Base-by-base conservation (phyloP, 35 echinoderm and acorn worm species). In the Strongylocentrotus purpuratus region DNA sequence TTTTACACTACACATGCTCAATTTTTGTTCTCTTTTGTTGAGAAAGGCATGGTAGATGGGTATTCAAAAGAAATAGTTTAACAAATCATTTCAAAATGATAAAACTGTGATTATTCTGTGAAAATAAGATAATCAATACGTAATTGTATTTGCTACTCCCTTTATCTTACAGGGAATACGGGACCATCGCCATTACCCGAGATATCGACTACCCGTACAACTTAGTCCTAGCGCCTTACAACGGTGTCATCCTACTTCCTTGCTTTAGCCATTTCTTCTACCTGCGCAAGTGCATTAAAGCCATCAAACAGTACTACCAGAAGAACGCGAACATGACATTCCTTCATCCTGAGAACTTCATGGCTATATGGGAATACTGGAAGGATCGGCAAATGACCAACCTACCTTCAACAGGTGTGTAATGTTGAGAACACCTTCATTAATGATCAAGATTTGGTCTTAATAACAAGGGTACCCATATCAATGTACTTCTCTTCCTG, bases 211-310 rank as follows among this genome's bases (percentile, higher is more conserved):
- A 93, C 17, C 45, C 48, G n/a, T 93, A 93, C 31, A 93, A 93
- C 91, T 2, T 50, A 25, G 48, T 93, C 91, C 48, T 93, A n/a
- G 91, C 58, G 48, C 91, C 91, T 25, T 93, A 93, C 91, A 47
- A 58, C n/a, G 91, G 91, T 31, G 91, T 93, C 48, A 47, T 93
- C 31, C 31, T 58, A 4, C 45, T 93, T 13, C 48, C 91, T 1
- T 93, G 91, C 48, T 93, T 93, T 32, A 93, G 91, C n/a, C 91
- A 93, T 14, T 48, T 93, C 48, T 93, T 93, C 48, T 93, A 48
- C 46, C 91, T 93, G 4, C 45, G 91, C 2, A 33, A 93, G 46
- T 93, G 91, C 48, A 11, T 93, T 2, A 93, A 93, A 93, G 91
- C 91, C 14, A 93, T 93, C 47, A 93, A 93, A 13, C 91, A 93